These are phyloP conservation scores for Malaclemys terrapin DNA, from an alignment of 2,113 vertebrate species.

Conservation along the genomic window DNA sequence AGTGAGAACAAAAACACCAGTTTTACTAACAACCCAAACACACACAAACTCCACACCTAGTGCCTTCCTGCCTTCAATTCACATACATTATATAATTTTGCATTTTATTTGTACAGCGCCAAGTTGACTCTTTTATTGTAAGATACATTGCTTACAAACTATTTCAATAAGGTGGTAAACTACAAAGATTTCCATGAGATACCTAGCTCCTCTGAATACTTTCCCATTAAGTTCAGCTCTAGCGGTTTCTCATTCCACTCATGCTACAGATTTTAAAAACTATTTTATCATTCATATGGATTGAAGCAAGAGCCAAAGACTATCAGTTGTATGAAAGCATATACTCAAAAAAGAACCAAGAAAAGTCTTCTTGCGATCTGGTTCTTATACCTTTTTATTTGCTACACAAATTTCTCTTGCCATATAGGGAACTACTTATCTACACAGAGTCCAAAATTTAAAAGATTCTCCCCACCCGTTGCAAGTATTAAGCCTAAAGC, in stretches of 20 bases:
- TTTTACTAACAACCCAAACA: not conserved
- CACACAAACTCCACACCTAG: not conserved
- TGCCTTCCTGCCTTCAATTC: not conserved
- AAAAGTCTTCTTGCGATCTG: not conserved
- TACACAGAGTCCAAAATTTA: not conserved
- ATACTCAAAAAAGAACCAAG: not conserved
- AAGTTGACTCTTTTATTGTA: not conserved
- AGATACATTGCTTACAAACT: not conserved
- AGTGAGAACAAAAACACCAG: constrained; percentile 43
- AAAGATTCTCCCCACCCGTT: not conserved
- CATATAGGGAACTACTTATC: not conserved
- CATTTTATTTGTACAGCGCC: not conserved
- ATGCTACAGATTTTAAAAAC: not conserved
- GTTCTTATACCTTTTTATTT: not conserved
- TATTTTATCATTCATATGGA: not conserved
- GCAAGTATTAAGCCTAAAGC: not conserved
- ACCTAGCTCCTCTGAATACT: not conserved
- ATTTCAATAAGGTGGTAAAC: not conserved
- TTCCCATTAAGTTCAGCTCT: not conserved
- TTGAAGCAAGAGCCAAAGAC: not conserved
- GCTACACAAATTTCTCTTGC: not conserved
- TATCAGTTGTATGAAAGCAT: not conserved
- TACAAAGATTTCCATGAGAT: not conserved
- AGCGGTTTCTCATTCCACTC: not conserved
- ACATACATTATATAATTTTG: not conserved